Conservation (phyloP, 1,140 invertebrate genomes). For the Charaxes varanes region DNA sequence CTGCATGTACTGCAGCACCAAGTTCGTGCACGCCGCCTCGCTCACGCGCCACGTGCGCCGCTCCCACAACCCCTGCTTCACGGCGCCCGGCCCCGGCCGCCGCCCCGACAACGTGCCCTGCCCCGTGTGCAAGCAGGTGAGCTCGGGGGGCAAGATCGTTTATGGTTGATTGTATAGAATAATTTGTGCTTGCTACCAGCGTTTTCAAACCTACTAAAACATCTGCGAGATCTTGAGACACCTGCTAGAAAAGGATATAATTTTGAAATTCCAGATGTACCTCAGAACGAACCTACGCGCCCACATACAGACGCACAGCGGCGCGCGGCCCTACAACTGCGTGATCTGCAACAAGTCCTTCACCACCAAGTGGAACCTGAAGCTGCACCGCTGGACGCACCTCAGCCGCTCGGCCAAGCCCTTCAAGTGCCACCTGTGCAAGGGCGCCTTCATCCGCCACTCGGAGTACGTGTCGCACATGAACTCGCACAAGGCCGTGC, state of each 20-base stretch:
- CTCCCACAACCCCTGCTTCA: conserved; percentile 85
- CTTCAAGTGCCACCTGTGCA: conserved; percentile 89
- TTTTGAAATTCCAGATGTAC: conserved; percentile 76
- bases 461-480: conserved; percentile 88
- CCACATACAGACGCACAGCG: conserved; percentile 86
- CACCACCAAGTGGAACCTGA: conserved; percentile 91
- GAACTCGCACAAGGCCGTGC: conserved; percentile 86
- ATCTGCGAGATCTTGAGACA: too few relatives aligned
- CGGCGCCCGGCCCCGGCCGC: conserved; percentile 74
- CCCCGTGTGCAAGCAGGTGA: conserved; percentile 82
- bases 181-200: too few relatives aligned
- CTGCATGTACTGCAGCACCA: conserved; percentile 87
- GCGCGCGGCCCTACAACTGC: conserved; percentile 84
- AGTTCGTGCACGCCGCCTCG: conserved; percentile 87
- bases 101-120: conserved; percentile 83
- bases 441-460: conserved; percentile 86
- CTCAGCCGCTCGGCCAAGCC: conserved; percentile 87
- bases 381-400: conserved; percentile 93
- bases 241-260: too few relatives aligned
- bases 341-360: conserved; percentile 89
- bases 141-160: too few relatives aligned
- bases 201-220: too few relatives aligned
- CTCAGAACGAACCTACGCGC: conserved; percentile 85
- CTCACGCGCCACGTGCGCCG: conserved; percentile 88
- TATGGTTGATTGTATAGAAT: too few relatives aligned